Base-by-base conservation (phyloP, 2,113 vertebrate genomes). In the Amphilophus citrinellus region DNA sequence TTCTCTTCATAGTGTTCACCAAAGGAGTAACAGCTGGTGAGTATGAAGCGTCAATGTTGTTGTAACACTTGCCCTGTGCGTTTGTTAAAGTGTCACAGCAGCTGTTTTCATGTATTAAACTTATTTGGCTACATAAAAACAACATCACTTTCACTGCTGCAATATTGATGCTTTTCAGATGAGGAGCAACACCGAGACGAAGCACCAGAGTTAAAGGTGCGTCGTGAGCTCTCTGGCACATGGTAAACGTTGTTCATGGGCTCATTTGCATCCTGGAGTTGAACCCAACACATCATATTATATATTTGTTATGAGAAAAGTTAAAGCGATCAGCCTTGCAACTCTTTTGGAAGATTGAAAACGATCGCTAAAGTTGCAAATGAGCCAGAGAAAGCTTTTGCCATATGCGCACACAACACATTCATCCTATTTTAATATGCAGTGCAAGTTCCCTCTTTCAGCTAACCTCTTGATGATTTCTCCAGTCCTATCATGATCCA, bases 21-120 rank as follows among this genome's bases (percentile, higher is more conserved):
- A 59, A 77, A 59, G 86, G 76, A 79, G 24, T 91, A 71, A 81
- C 88, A 86, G 93, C 94, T 77, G 96, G 96, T 96, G 81, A 95
- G 90, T 87, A 9, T 59, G 18, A 42, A 22, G 42, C 39, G 56
- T 3, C 4, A 3, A 2, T 56, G 37, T 30, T 30, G 20, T 27
- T 37, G 14, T 35, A 1, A 30, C 18, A 56, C 14, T 20, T n/a
- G 22, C 18, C 39, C 5, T 35, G 9, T 11, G 24, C 7, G 13
- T 13, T 10, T 87, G 10, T 58, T 1, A 5, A 61, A 76, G 20
- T 81, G 2, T 44, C 66, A 44, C 44, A 62, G 76, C 66, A 79
- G 73, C 79, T 85, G 63, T 81, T 76, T 30, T 6, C 11, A 30
- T 76, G 47, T 71, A 3, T 32, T 24, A 0, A 61, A 7, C 57